Evolutionary conservation across 2,888 invertebrate species (phyloP).

Genomic region (Agriopis leucophaearia): DNA sequence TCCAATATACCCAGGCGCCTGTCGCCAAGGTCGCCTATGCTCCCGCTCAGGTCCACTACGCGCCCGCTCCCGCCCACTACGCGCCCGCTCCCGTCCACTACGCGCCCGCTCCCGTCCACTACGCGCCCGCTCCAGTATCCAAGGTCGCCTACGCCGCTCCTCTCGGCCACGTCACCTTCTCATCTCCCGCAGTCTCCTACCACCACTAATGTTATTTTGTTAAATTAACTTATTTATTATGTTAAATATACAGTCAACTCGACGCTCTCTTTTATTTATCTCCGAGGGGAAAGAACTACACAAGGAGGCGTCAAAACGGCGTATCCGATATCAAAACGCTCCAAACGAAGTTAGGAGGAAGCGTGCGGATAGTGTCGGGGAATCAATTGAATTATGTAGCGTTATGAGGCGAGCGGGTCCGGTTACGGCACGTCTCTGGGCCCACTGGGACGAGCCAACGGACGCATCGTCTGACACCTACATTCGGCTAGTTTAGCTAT

Average conservation of each 20-base stretch:
- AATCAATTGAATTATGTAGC: constrained; percentile 85
- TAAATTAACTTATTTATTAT: constrained; percentile 68
- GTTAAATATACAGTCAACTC: constrained; percentile 65
- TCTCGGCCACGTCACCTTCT: constrained; percentile 68
- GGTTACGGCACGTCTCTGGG: constrained; percentile 80
- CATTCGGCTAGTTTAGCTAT: constrained; percentile 73
- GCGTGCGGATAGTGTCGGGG: constrained; percentile 85
- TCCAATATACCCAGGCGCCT: constrained; percentile 55
- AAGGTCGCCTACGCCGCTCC: constrained; percentile 58
- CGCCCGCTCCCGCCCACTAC: constrained; percentile 38
- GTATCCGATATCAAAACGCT: constrained; percentile 86
- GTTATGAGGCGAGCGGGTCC: constrained; percentile 81
- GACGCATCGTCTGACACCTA: constrained; percentile 83
- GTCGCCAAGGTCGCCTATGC: constrained; percentile 56
- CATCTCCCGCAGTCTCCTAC: constrained; percentile 74
- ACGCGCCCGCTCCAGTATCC: constrained; percentile 57
- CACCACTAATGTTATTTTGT: constrained; percentile 75
- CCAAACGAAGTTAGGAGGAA: constrained; percentile 82
- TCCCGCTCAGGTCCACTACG: constrained; percentile 48
- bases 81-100: constrained; percentile 48
- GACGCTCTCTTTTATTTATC: constrained; percentile 62
- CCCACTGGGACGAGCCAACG: constrained; percentile 63
- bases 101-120: constrained; percentile 55
- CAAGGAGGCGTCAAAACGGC: constrained; percentile 79
- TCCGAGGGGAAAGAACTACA: constrained; percentile 68